A percentile compares a stretch with the other conserved stretches of the same genome.
These are phyloP conservation scores for Anabas testudineus DNA, from an alignment of 2,797 vertebrate species.

Conservation along the genomic window DNA sequence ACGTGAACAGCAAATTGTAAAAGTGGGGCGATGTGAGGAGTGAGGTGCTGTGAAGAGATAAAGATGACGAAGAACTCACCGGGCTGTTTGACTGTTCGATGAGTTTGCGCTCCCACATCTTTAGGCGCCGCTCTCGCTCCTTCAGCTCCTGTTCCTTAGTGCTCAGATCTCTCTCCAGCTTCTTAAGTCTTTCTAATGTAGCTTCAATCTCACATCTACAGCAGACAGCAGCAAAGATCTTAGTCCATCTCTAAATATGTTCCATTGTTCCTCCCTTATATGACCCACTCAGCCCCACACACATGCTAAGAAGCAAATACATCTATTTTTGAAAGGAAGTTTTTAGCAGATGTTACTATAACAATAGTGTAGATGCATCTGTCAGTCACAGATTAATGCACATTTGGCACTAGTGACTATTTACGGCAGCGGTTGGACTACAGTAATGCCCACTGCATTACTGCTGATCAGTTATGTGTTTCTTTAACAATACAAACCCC, in stretches of 20 bases:
- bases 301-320: not conserved
- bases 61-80: constrained; percentile 84
- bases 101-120: constrained; percentile 98
- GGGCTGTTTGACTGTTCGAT: constrained; percentile 96
- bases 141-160: constrained; percentile 98
- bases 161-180: constrained; percentile 97
- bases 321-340: no score
- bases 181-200: constrained; percentile 97
- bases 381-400: no score
- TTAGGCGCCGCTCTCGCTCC: constrained; percentile 93
- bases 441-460: not conserved
- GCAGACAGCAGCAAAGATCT: not conserved
- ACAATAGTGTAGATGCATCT: no score
- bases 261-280: not conserved
- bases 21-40: not conserved
- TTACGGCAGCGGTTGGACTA: no score
- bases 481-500: not conserved
- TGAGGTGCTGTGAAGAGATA: constrained; percentile 16
- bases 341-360: no score
- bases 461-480: not conserved
- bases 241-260: not conserved
- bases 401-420: no score
- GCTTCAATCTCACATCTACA: constrained; percentile 97
- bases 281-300: not conserved
- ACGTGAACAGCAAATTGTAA: constrained; percentile 4